phyloP scores from a whole-genome alignment of 30 jellyfish, hydroid and myxozoan genomes.

The Turritopsis rubra region DNA sequence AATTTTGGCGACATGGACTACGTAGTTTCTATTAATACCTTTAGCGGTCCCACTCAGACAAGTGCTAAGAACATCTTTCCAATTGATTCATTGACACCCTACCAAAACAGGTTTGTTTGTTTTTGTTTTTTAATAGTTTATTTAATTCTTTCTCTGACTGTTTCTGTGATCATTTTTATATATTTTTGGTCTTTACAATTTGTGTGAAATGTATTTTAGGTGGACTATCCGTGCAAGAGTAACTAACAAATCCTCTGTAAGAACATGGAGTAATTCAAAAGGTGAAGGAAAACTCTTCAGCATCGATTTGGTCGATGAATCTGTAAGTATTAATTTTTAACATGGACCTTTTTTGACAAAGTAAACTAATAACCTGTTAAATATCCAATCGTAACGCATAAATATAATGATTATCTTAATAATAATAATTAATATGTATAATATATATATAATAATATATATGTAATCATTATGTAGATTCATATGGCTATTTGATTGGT shows the following conservation, averaged over 20 bases:
- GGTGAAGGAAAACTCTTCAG: conserved; percentile 95
- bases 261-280: conserved; percentile 84
- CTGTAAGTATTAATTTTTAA: conserved; percentile 35
- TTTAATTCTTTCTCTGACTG: background rate
- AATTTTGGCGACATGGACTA: too few species aligned
- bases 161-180: background rate
- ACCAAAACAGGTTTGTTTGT: conserved; percentile 23
- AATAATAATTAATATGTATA: too few species aligned
- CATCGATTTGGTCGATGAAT: conserved; percentile 73
- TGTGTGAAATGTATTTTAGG: conserved; percentile 21
- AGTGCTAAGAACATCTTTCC: conserved; percentile 46
- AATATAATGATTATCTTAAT: background rate
- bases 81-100: conserved; percentile 77
- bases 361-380: background rate
- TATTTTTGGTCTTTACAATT: background rate
- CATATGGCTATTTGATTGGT: background rate
- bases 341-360: background rate
- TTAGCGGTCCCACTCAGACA: conserved; percentile 10
- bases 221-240: conserved; percentile 96
- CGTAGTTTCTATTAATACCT: too few species aligned
- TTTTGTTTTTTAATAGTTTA: background rate
- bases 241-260: conserved; percentile 61
- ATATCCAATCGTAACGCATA: background rate
- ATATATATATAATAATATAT: too few species aligned
- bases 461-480: too few species aligned